Percentiles rank a stretch among this genome's conserved stretches.
phyloP scores from a whole-genome alignment of 2,797 vertebrate species.

The Sebastes minor region DNA sequence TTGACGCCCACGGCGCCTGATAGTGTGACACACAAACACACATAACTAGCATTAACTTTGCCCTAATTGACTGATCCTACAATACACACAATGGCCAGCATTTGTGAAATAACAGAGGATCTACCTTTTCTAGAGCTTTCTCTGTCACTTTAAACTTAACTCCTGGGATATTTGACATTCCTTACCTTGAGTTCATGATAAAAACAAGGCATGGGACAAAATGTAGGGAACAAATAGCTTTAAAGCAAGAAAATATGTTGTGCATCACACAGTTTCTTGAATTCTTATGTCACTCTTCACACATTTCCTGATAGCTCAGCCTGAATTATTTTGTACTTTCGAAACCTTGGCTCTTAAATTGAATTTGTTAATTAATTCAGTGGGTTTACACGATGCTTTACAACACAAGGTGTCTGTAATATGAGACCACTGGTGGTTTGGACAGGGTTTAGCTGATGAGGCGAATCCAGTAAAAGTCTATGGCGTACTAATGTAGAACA shows the following conservation, averaged over 20 bases:
- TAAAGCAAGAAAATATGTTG: neutral
- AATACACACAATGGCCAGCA: neutral
- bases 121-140: neutral
- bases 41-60: constrained; percentile 24
- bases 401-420: neutral
- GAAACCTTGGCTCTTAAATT: neutral
- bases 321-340: neutral
- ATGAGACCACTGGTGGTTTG: neutral
- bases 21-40: constrained; percentile 54
- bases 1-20: neutral
- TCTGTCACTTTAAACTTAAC: neutral
- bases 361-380: neutral
- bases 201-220: neutral
- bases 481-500: neutral
- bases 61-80: neutral
- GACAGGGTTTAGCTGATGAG: neutral
- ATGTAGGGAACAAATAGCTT: neutral
- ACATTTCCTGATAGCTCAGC: neutral
- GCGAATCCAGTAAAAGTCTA: neutral
- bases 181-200: neutral
- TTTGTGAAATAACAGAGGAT: constrained; percentile 1
- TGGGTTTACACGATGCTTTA: neutral
- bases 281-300: neutral
- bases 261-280: neutral
- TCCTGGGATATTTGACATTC: neutral